These are phyloP conservation scores for Aphis craccivora DNA, from an alignment of 1,140 invertebrate genomes.

Conservation along the genomic window DNA sequence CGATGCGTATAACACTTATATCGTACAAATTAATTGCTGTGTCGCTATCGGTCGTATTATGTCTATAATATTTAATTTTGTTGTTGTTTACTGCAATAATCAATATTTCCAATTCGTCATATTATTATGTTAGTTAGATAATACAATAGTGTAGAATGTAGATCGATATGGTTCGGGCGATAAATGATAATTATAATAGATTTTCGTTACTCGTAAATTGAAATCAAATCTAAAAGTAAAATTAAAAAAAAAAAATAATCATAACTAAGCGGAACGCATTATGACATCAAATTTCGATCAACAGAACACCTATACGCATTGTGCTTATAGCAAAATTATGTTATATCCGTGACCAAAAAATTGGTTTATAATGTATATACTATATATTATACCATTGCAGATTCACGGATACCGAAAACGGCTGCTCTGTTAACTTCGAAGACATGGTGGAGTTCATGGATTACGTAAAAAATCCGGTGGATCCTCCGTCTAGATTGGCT, in stretches of 20 bases:
- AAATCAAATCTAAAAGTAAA: not conserved
- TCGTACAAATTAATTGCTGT: not conserved
- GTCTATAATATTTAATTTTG: not conserved
- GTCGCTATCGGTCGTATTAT: not conserved
- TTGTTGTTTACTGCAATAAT: not conserved
- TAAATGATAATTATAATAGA: not conserved
- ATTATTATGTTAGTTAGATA: not conserved
- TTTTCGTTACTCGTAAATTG: not conserved
- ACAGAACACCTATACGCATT: not conserved
- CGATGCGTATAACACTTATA: not conserved
- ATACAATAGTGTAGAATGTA: not conserved
- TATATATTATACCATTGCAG: not conserved
- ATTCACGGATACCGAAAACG: not conserved
- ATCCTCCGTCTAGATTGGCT: not conserved
- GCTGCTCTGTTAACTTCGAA: not conserved
- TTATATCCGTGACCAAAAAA: not conserved
- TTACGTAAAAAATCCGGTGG: not conserved
- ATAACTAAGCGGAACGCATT: not conserved
- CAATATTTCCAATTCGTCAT: not conserved
- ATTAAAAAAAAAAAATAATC: too few species aligned
- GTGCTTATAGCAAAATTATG: too few species aligned
- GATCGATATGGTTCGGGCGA: not conserved
- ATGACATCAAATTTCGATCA: not conserved
- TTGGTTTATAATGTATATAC: not conserved
- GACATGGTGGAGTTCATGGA: conserved; percentile 33